Evolutionary conservation across 2,888 invertebrate species (phyloP), one percentile per base, ranked within the genome.

Genomic region (Malthinus flaveolus): DNA sequence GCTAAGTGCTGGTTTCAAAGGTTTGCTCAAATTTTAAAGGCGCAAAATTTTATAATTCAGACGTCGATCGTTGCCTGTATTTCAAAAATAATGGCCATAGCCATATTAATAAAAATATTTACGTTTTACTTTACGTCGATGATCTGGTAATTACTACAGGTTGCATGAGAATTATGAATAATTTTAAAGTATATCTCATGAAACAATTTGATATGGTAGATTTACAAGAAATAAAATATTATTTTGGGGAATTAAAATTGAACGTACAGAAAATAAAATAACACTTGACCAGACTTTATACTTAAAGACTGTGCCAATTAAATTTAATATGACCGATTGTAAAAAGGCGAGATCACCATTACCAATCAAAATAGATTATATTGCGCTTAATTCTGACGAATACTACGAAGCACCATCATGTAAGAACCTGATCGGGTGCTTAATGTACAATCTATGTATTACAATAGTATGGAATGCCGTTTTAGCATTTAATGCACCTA

Each of bases 251-350:
- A 66, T 66, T 11, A 50, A 42, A 56, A 37, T 66, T 48, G 7
- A 53, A 12, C 60, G 65, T 45, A 48, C 50, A 44, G 35, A 49
- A 11, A 48, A 53, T 10, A 49, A 10, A 49, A 33, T 66, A 46
- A 48, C 56, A 37, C 11, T 59, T 11, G 60, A 59, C 36, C 59
- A 67, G 12, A 58, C 37, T 51, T 12, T 32, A 42, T 66, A 63
- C 32, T 57, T 66, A 32, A 57, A 64, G 46, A 59, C 49, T 32
- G 36, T 68, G 8, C 52, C 68, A 49, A 56, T 32, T 34, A 64
- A 61, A 56, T 66, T 63, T 61, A 59, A 68, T 51, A 69, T 59
- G 61, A 56, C 15, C 62, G 66, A 33, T 37, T 56, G 35, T 60
- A 60, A 66, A 11, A 39, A 48, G 10, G 63, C 12, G 8, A 56